Conservation (phyloP, 1,140 invertebrate genomes). For the Bombus superbus region DNA sequence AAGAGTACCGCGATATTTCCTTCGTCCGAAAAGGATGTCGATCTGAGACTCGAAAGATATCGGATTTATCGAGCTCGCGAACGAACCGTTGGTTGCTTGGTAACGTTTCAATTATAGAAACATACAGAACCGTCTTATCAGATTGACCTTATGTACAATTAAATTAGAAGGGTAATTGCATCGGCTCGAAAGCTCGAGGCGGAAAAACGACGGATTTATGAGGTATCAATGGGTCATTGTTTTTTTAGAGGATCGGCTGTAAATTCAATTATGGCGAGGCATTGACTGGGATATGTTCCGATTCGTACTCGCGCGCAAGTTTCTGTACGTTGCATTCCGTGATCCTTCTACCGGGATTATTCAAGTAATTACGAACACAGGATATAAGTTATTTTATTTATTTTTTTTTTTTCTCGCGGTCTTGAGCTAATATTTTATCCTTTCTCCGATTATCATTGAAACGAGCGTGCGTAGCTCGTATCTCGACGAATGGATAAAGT, state of each 20-base stretch:
- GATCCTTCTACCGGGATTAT: not conserved
- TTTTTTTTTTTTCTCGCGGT: not conserved
- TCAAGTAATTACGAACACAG: not conserved
- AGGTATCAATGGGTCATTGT: not conserved
- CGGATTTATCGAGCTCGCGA: slow-evolving; percentile 7
- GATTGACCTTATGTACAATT: slow-evolving; percentile 11
- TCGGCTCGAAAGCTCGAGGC: not conserved
- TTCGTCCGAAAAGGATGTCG: not conserved
- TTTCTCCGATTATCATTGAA: not conserved
- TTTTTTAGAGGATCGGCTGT: not conserved
- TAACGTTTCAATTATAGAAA: slow-evolving; percentile 26
- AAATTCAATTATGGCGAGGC: not conserved
- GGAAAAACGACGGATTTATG: slow-evolving; percentile 2
- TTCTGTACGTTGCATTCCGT: not conserved
- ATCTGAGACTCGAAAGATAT: not conserved
- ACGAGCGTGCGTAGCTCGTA: not conserved
- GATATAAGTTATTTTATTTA: not conserved
- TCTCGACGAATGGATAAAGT: not conserved
- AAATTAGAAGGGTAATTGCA: slow-evolving; percentile 22
- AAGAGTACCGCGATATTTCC: not conserved
- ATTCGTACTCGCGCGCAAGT: not conserved
- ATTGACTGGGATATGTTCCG: not conserved
- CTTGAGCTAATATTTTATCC: not conserved
- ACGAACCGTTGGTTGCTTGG: not conserved
- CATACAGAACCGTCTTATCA: not conserved